These are phyloP conservation scores for Rosalia funebris DNA, from an alignment of 2,888 invertebrate species.

Conservation along the genomic window DNA sequence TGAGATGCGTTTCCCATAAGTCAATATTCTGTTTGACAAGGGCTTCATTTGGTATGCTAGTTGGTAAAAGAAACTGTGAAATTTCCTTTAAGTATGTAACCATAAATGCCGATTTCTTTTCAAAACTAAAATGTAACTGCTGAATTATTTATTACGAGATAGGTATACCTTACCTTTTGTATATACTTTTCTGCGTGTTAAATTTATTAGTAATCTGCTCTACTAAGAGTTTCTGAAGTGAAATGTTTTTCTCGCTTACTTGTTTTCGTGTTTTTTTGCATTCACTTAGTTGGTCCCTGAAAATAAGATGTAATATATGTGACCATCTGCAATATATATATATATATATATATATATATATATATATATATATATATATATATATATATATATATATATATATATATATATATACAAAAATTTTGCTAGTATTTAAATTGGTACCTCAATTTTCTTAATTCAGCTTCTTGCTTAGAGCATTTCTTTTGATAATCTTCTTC, in stretches of 20 bases:
- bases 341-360: too few species aligned
- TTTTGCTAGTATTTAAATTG: not conserved
- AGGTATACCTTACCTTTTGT: slow-evolving; percentile 24
- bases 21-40: slow-evolving; percentile 9
- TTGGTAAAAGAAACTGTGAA: not conserved
- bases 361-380: too few species aligned
- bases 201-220: slow-evolving; percentile 28
- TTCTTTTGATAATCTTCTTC: slow-evolving; percentile 7
- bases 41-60: slow-evolving; percentile 4
- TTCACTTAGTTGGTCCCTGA: not conserved
- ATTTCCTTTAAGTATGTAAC: slow-evolving; percentile 8
- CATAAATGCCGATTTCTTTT: slow-evolving; percentile 5
- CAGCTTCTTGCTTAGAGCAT: not conserved
- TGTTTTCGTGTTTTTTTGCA: slow-evolving; percentile 8
- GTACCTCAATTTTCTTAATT: slow-evolving; percentile 15
- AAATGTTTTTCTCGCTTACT: slow-evolving; percentile 10
- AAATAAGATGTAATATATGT: not conserved
- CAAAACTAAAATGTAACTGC: slow-evolving; percentile 10
- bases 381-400: too few species aligned
- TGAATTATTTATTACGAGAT: too few species aligned
- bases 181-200: slow-evolving; percentile 18
- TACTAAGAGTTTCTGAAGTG: slow-evolving; percentile 25
- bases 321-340: too few species aligned
- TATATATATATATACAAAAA: too few species aligned
- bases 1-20: not conserved